A percentile compares a stretch with the other conserved stretches of the same genome.
phyloP scores from a whole-genome alignment of 1,140 invertebrate species.

The Mactra quadrangularis region DNA sequence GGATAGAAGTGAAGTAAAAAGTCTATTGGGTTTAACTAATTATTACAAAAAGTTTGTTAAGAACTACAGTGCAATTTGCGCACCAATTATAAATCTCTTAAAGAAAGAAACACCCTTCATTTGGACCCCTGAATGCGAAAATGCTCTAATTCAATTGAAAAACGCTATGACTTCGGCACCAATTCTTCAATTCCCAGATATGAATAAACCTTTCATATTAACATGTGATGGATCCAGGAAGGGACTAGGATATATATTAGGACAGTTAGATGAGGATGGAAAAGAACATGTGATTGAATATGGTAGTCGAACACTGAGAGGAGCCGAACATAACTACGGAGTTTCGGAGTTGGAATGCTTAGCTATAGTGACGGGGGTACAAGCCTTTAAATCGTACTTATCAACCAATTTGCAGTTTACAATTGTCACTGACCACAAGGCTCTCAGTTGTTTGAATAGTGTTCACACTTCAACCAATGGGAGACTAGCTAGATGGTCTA shows the following conservation, averaged over 20 bases:
- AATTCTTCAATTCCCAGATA: conserved; percentile 49
- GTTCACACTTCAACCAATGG: conserved; percentile 82
- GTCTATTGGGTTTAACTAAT: conserved; percentile 13
- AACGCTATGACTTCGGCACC: conserved; percentile 1
- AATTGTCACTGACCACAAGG: conserved; percentile 85
- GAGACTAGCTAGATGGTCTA: conserved; percentile 74
- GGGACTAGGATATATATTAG: conserved; percentile 52
- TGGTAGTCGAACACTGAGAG: conserved; percentile 40
- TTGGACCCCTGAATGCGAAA: conserved; percentile 3
- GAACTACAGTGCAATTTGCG: conserved; percentile 42
- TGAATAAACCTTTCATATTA: conserved; percentile 32
- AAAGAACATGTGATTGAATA: conserved; percentile 48
- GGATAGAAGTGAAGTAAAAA: no score
- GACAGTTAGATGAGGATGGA: conserved; percentile 54
- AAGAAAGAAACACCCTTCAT: conserved; percentile 10
- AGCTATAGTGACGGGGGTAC: conserved; percentile 53
- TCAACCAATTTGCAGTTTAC: conserved; percentile 84
- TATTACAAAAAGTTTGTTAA: conserved; percentile 48
- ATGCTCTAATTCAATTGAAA: conserved; percentile 22
- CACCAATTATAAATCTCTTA: conserved; percentile 53
- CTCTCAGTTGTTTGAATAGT: conserved; percentile 83
- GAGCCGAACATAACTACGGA: conserved; percentile 31
- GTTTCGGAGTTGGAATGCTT: conserved; percentile 44
- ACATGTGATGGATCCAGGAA: conserved; percentile 13
- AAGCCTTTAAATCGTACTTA: conserved; percentile 79